phyloP scores from a whole-genome alignment of 2,113 vertebrate species.

The Bambusicola thoracicus region DNA sequence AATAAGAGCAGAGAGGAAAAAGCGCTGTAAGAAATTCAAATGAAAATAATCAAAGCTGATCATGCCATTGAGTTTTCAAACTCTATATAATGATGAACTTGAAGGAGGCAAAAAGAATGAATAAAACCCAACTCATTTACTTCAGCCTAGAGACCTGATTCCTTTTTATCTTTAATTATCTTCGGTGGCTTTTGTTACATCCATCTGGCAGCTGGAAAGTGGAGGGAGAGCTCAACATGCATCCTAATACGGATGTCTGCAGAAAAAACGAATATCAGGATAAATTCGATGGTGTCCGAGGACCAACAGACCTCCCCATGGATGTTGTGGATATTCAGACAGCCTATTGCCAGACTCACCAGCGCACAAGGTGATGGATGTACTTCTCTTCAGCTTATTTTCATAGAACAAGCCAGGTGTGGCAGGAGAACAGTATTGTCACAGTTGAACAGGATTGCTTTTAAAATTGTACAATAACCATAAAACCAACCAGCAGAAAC shows the following conservation, averaged over 20 bases:
- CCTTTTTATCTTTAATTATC: not conserved
- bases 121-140: not conserved
- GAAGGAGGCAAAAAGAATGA: not conserved
- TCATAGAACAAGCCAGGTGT: not conserved
- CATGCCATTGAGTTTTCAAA: not conserved
- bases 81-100: not conserved
- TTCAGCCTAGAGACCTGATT: not conserved
- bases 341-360: not conserved
- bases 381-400: not conserved
- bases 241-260: not conserved
- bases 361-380: accelerated
- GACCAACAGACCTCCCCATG: not conserved
- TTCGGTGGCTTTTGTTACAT: not conserved
- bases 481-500: not conserved
- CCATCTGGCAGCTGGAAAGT: not conserved
- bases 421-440: not conserved
- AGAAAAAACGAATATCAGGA: not conserved
- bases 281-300: not conserved
- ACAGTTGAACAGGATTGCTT: not conserved
- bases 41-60: conserved; percentile 2
- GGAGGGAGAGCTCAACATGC: not conserved
- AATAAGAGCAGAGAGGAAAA: conserved; percentile 14
- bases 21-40: not conserved
- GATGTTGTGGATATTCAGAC: accelerated
- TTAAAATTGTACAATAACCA: not conserved